Base-by-base conservation (phyloP, 2,888 invertebrate genomes). In the Operophtera brumata region DNA sequence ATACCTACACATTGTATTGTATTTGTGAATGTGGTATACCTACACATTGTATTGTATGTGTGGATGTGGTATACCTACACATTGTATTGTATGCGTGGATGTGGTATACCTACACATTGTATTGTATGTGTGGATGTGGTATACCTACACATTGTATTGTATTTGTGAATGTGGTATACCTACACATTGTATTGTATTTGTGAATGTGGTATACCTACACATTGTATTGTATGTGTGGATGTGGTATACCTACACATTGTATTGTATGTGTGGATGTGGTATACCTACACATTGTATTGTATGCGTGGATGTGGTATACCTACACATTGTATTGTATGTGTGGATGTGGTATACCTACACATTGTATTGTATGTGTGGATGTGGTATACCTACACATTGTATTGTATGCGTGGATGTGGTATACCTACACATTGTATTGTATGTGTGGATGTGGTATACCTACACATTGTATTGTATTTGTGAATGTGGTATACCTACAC, bases 1-100 rank as follows among this genome's bases (percentile, higher is more conserved):
- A 11, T 88, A 89, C 88, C 78, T 86, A 89, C 88, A 87, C 84
- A 81, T 69, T 73, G 78, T 68, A 85, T 66, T 66, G n/a, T 3
- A 20, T 20, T 20, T 30, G 9, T 30, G 9, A 2, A n/a, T 40
- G 6, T 25, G 4, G 1, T 40, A 11, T 88, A 89, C 88, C 78
- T 86, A 89, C 88, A 87, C 84, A 81, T 69, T 73, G 78, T 68
- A 85, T 66, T 66, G n/a, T 3, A 20, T 20, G 2, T 30, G 9
- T 30, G 9, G 1, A n/a, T 40, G 6, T 25, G 4, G 1, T 40
- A 11, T 88, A 89, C 88, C 78, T 86, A 89, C 88, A 87, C 84
- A 81, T 69, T 73, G 78, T 68, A 85, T 66, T 66, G n/a, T 3
- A 20, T 20, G 2, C 7, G 9, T 30, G 9, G 1, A n/a, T 40